Conservation (phyloP, 1,140 invertebrate genomes). For the Tribolium madens region DNA sequence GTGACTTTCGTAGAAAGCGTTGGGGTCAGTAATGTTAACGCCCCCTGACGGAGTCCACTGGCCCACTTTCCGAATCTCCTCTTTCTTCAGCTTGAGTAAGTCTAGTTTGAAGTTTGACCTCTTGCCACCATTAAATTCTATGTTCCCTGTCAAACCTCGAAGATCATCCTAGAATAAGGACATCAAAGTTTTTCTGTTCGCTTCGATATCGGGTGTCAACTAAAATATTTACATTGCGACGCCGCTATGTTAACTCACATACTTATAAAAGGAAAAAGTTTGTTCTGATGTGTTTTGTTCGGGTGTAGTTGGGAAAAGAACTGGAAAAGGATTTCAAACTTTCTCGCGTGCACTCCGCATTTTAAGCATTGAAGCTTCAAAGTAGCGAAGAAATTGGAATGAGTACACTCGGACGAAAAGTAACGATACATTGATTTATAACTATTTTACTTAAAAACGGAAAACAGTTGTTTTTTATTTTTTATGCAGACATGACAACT, state of each 20-base stretch:
- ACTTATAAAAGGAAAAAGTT: slow-evolving; percentile 20
- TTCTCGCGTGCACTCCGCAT: slow-evolving; percentile 25
- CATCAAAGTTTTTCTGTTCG: not conserved
- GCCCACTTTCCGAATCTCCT: slow-evolving; percentile 83
- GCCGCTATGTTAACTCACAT: not conserved
- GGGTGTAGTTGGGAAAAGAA: slow-evolving; percentile 22
- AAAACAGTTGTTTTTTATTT: no score
- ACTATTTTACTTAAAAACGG: no score
- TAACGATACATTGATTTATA: not conserved
- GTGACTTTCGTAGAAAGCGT: slow-evolving; percentile 86
- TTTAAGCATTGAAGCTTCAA: not conserved
- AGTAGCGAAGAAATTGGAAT: not conserved
- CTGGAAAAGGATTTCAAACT: slow-evolving; percentile 34
- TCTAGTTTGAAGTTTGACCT: slow-evolving; percentile 88
- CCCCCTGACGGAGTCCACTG: slow-evolving; percentile 81
- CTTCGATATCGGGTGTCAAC: not conserved
- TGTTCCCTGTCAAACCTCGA: slow-evolving; percentile 87
- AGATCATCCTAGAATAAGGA: slow-evolving; percentile 75
- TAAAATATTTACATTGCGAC: slow-evolving; percentile 25
- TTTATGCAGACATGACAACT: no score
- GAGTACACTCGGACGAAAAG: not conserved
- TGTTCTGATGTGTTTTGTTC: slow-evolving; percentile 32
- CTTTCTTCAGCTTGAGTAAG: slow-evolving; percentile 84
- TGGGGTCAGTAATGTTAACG: slow-evolving; percentile 85
- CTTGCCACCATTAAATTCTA: slow-evolving; percentile 88